These are phyloP conservation scores for Otocyon megalotis DNA, from an alignment of 2,113 vertebrate species.

Conservation along the genomic window DNA sequence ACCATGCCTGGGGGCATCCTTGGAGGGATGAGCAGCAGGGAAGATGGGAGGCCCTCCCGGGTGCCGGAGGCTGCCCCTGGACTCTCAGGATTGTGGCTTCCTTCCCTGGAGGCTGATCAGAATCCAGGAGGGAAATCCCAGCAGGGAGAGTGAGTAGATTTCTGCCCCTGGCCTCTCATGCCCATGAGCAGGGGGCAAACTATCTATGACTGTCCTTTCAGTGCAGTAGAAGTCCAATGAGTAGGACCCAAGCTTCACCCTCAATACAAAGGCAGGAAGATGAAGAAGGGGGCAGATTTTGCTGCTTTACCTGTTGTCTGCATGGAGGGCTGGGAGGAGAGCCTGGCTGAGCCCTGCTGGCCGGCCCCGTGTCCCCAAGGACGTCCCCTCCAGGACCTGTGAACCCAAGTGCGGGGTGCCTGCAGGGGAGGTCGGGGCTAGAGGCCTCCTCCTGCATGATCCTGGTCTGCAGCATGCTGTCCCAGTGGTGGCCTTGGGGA, in stretches of 20 bases:
- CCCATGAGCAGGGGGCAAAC: background rate
- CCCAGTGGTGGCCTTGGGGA: background rate
- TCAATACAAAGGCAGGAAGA: background rate
- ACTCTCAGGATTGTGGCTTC: background rate
- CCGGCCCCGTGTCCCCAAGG: background rate
- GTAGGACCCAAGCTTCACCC: background rate
- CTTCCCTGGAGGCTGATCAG: rapidly evolving
- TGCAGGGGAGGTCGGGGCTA: background rate
- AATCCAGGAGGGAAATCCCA: background rate
- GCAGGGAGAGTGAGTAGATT: background rate
- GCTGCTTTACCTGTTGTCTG: background rate
- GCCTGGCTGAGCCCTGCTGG: background rate
- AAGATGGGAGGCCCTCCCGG: background rate
- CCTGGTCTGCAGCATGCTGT: background rate
- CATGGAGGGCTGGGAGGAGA: background rate
- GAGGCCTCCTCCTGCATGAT: no score
- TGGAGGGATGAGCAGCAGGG: rapidly evolving
- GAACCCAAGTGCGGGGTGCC: background rate
- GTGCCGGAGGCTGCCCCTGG: background rate
- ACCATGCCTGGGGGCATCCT: background rate
- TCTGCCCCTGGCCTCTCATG: background rate
- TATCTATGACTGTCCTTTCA: background rate
- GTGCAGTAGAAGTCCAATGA: background rate
- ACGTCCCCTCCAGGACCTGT: background rate
- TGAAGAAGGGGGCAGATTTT: background rate